These are phyloP conservation scores for Chalcis sispes DNA, from an alignment of 2,888 invertebrate genomes.

Conservation along the genomic window DNA sequence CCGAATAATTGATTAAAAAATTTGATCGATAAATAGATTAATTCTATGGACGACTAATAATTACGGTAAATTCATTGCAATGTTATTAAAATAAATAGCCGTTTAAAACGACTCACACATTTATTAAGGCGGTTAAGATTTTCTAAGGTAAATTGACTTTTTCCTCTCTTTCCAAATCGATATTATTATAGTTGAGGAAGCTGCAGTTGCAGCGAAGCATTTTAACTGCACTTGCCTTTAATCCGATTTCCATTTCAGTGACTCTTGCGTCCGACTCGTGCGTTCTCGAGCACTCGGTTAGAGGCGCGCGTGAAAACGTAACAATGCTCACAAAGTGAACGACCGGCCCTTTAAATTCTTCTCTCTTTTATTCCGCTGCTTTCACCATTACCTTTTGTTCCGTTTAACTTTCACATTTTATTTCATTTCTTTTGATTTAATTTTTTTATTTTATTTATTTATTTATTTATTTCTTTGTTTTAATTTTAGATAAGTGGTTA, in stretches of 20 bases:
- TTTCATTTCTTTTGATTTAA: too few relatives aligned
- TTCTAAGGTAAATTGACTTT: conserved; percentile 15
- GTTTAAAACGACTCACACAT: too few relatives aligned
- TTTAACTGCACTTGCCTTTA: conserved; percentile 43
- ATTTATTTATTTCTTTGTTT: not conserved
- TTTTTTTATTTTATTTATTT: too few relatives aligned
- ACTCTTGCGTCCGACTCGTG: not conserved
- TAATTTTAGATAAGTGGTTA: not conserved
- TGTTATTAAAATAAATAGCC: too few relatives aligned
- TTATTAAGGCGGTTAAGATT: conserved; percentile 1
- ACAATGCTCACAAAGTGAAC: conserved; percentile 22
- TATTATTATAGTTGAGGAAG: conserved; percentile 18
- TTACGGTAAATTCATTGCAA: too few relatives aligned
- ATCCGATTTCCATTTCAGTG: conserved; percentile 43
- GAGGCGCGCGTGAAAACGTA: conserved; percentile 10
- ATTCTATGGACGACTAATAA: too few relatives aligned
- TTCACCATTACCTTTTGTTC: too few relatives aligned
- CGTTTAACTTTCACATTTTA: too few relatives aligned
- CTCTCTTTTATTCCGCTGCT: too few relatives aligned
- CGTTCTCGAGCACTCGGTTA: too few relatives aligned
- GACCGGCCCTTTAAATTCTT: conserved; percentile 28
- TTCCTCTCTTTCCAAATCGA: conserved; percentile 24
- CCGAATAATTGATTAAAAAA: too few relatives aligned
- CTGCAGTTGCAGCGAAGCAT: conserved; percentile 21
- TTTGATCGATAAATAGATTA: too few relatives aligned